Evolutionary conservation across 2,113 vertebrate genomes (phyloP).

Genomic region (Tonatia bakeri): DNA sequence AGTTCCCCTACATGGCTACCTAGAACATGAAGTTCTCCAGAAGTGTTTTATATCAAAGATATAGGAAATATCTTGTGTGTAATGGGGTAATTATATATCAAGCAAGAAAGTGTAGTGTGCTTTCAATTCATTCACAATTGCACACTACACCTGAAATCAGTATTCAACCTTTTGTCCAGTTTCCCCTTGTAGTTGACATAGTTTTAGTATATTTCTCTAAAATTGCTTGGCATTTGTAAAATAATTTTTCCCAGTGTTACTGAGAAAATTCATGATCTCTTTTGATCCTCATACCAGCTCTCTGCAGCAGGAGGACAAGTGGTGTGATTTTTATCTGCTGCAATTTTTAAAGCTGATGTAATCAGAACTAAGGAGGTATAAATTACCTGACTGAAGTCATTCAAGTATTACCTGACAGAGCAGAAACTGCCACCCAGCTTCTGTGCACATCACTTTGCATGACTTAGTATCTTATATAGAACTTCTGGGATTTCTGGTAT

Average conservation of each 20-base stretch:
- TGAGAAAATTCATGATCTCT: not conserved
- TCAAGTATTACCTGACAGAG: not conserved
- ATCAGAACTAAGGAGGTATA: not conserved
- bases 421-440: not conserved
- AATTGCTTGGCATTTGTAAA: not conserved
- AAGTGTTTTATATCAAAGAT: not conserved
- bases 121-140: not conserved
- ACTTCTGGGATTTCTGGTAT: not conserved
- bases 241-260: not conserved
- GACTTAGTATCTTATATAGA: not conserved
- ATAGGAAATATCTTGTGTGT: not conserved
- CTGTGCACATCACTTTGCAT: not conserved
- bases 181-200: not conserved
- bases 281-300: not conserved
- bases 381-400: conserved; percentile 25
- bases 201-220: not conserved
- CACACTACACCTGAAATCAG: not conserved
- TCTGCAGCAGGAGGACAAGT: not conserved
- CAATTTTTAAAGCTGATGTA: not conserved
- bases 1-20: not conserved
- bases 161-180: not conserved
- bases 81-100: not conserved
- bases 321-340: not conserved
- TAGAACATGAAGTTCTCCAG: not conserved
- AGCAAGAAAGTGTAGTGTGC: not conserved